Evolutionary conservation across 2,113 vertebrate species (phyloP).

Genomic region (Oplegnathus fasciatus): DNA sequence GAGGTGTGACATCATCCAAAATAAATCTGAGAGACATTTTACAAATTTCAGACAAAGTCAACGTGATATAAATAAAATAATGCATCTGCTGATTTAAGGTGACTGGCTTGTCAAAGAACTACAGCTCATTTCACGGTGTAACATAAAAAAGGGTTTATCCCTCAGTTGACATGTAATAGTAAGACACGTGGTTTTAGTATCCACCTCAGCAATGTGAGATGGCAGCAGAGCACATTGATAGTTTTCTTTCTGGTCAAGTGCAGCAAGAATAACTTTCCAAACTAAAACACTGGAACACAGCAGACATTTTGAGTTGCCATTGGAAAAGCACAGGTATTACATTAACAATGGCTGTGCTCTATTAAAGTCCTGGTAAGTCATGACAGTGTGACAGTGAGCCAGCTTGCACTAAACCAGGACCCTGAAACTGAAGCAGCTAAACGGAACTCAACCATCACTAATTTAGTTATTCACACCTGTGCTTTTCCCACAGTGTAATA

Average conservation of each 20-base stretch:
- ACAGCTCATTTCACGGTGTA: neutral
- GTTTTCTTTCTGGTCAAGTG: neutral
- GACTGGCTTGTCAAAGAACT: neutral
- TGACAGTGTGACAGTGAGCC: neutral
- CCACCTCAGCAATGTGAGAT: neutral
- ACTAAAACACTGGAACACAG: neutral
- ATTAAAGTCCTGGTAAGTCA: neutral
- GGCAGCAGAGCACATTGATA: neutral
- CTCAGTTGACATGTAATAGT: neutral
- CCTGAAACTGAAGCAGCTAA: neutral
- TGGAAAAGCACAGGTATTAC: neutral
- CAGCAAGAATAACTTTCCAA: neutral
- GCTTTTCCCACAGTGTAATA: neutral
- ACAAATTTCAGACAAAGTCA: neutral
- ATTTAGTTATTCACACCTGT: neutral
- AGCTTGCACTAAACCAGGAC: neutral
- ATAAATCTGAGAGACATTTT: neutral
- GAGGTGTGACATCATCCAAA: neutral
- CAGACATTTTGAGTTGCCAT: neutral
- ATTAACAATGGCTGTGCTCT: neutral
- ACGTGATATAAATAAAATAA: neutral
- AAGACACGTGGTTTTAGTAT: neutral
- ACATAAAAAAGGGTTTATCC: neutral
- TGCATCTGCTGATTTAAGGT: neutral
- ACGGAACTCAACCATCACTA: neutral